Evolutionary conservation across 2,113 vertebrate species (phyloP), one percentile per base, ranked within the genome.

Genomic region (Syngnathoides biaculeatus): DNA sequence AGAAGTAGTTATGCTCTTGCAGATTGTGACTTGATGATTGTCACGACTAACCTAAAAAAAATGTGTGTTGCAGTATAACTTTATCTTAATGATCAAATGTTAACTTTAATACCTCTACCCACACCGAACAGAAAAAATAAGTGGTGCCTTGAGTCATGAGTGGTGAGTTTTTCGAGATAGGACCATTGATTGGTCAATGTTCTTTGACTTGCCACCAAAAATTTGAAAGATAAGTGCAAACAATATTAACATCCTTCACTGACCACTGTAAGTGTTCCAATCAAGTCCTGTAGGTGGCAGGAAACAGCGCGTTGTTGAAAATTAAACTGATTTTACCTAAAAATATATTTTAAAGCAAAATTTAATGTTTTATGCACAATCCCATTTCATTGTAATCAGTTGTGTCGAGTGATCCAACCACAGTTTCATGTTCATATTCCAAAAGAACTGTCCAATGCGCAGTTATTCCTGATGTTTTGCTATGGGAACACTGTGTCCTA

Each of bases 401-500:
- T 5, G 30, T 35, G 30, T 35, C 30, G 7, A 48, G 26, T 11
- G 8, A 30, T 59, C 30, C 57, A 59, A 35, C 27, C 27, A 35
- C 19, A 9, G 26, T 35, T 6, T 11, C 1, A 17, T 27, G 58
- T 38, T 60, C 12, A 17, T 11, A 3, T 22, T 22, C 48, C 48
- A 26, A 43, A 43, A n/a, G 39, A 19, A 19, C 40, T 48, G 43
- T 48, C 48, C 65, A 39, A 61, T n/a, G 48, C 9, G 47, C 48
- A 52, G 48, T 11, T 68, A 63, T 64, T 67, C 39, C 53, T 55
- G 65, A 24, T 66, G 55, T 73, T 60, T 26, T 62, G 56, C 61
- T 62, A 65, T 58, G 68, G 73, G 85, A 64, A 90, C 83, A 87
- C 27, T 3, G 47, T 83, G 88, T 88, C 72, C 87, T 64, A 71